Evolutionary conservation across 2,113 vertebrate species (phyloP).

Genomic region (Zosterops pallidus): DNA sequence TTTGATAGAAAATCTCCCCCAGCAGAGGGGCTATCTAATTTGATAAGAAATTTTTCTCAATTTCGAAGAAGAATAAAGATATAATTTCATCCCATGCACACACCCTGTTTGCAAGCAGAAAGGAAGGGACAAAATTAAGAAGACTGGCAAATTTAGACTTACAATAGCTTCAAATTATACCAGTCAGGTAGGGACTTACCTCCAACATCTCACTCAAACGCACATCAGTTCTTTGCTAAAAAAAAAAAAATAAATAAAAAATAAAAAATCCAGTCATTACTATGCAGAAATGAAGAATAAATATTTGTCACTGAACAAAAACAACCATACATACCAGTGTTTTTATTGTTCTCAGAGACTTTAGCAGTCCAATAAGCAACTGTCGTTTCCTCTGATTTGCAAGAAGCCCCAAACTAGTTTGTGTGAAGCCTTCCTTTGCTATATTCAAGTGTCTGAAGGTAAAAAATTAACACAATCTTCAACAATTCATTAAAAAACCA

Average conservation of each 20-base stretch:
- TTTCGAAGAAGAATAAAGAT: not conserved
- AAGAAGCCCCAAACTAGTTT: slow-evolving; percentile 93
- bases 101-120: not conserved
- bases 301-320: not conserved
- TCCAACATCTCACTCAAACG: slow-evolving; percentile 98
- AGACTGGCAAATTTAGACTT: not conserved
- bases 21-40: not conserved
- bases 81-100: not conserved
- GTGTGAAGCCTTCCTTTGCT: slow-evolving; percentile 95
- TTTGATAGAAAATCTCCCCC: not conserved
- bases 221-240: slow-evolving; percentile 97
- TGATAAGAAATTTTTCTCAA: not conserved
- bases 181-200: slow-evolving; percentile 74
- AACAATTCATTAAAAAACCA: not conserved
- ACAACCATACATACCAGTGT: slow-evolving; percentile 83
- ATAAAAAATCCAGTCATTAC: not conserved
- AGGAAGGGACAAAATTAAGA: not conserved
- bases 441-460: slow-evolving; percentile 84
- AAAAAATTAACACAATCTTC: not conserved
- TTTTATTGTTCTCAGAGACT: slow-evolving; percentile 98
- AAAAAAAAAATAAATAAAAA: not conserved
- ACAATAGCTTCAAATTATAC: not conserved
- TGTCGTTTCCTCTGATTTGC: slow-evolving; percentile 95
- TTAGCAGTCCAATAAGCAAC: slow-evolving; percentile 90
- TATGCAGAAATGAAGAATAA: not conserved